Evolutionary conservation across 30 jellyfish, hydroid and myxozoan genomes (phyloP).

Genomic region (Pelagia noctiluca): DNA sequence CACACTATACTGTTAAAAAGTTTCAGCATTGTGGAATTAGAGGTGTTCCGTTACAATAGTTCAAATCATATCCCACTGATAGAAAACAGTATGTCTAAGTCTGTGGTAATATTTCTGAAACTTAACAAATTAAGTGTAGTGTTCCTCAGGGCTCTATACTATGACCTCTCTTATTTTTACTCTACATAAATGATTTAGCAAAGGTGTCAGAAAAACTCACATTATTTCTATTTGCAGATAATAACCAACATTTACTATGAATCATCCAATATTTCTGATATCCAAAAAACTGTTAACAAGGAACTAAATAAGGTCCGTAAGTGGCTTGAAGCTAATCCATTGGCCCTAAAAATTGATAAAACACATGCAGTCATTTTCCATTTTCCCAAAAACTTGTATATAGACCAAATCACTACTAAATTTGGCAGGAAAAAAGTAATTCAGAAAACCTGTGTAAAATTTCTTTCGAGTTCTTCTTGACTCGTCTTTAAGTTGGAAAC

Average conservation of each 20-base stretch:
- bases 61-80: too few relatives aligned
- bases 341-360: constrained; percentile 60
- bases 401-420: constrained; percentile 30
- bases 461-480: constrained; percentile 67
- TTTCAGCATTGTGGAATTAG: constrained; percentile 28
- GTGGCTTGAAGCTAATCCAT: constrained; percentile 72
- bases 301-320: constrained; percentile 63
- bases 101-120: background rate
- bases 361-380: constrained; percentile 51
- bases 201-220: constrained; percentile 17
- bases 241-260: constrained; percentile 56
- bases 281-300: constrained; percentile 55
- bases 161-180: constrained; percentile 59
- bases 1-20: too few relatives aligned
- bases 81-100: too few relatives aligned
- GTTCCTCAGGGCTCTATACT: too few relatives aligned
- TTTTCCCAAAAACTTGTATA: constrained; percentile 32
- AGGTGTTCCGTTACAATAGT: constrained; percentile 18
- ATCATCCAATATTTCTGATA: constrained; percentile 25
- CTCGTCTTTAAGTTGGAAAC: constrained; percentile 44
- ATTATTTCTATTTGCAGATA: constrained; percentile 72
- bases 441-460: constrained; percentile 37
- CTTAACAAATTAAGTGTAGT: constrained; percentile 1
- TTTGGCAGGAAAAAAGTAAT: constrained; percentile 34
- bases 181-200: constrained; percentile 62